phyloP scores from a whole-genome alignment of 2,797 vertebrate genomes.

The Ceryle rudis region DNA sequence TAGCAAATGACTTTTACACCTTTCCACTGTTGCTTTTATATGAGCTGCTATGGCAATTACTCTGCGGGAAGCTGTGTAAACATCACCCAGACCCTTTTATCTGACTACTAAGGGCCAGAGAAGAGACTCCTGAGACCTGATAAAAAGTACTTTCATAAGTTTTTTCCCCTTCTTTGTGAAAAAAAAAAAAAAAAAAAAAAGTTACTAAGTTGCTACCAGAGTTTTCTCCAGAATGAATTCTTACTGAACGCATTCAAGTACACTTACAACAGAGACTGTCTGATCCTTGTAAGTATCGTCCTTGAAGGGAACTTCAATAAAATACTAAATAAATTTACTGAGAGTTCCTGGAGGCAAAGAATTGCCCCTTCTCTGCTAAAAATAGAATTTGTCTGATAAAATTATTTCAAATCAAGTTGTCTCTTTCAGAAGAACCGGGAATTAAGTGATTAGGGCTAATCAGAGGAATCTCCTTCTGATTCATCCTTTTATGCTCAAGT shows the following conservation, averaged over 20 bases:
- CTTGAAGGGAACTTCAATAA: slow-evolving; percentile 10
- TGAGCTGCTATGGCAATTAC: slow-evolving; percentile 59
- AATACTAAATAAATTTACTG: neutral
- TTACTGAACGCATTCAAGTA: neutral
- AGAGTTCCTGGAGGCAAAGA: neutral
- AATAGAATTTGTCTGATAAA: neutral
- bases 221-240: neutral
- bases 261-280: neutral
- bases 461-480: neutral
- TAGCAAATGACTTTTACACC: slow-evolving; percentile 84
- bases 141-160: slow-evolving; percentile 20
- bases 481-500: neutral
- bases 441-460: neutral
- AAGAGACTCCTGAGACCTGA: slow-evolving; percentile 43
- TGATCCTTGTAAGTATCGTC: neutral
- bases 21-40: slow-evolving; percentile 74
- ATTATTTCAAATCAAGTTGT: neutral
- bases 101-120: slow-evolving; percentile 11
- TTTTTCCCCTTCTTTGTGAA: neutral
- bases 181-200: neutral
- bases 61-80: slow-evolving; percentile 60
- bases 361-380: neutral
- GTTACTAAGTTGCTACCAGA: neutral
- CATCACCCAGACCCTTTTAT: slow-evolving; percentile 49
- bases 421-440: neutral